These are phyloP conservation scores for Tribolium madens DNA, from an alignment of 1,140 invertebrate genomes.

Conservation along the genomic window DNA sequence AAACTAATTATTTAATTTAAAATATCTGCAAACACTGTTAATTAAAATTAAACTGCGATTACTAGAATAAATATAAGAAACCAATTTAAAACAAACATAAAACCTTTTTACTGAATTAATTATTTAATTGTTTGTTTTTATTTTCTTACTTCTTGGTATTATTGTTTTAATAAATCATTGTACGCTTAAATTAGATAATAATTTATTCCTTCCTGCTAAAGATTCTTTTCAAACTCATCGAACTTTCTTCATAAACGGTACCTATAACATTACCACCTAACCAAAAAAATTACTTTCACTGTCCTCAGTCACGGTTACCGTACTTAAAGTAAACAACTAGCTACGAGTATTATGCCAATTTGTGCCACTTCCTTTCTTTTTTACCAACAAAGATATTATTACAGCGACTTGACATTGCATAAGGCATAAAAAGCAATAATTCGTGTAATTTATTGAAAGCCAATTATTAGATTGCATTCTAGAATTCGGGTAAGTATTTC, in stretches of 20 bases:
- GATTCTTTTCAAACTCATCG: not conserved
- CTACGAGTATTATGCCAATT: not conserved
- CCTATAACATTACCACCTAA: not conserved
- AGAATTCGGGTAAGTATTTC: no score
- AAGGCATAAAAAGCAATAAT: not conserved
- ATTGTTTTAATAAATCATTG: no score
- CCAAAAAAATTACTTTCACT: not conserved
- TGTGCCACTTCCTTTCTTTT: not conserved
- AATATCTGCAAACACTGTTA: not conserved
- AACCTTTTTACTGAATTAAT: no score
- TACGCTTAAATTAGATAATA: no score
- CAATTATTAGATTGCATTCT: not conserved
- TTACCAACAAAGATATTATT: not conserved
- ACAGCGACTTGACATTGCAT: not conserved
- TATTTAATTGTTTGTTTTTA: no score
- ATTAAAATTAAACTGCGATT: not conserved
- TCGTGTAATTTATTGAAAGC: not conserved
- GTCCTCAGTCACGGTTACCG: not conserved
- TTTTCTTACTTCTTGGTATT: no score
- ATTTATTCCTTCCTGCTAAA: no score
- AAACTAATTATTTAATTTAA: not conserved
- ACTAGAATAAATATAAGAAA: no score
- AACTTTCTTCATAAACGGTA: not conserved
- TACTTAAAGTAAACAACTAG: not conserved
- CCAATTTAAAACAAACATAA: no score